A percentile compares a stretch with the other conserved stretches of the same genome.
Conservation (phyloP, 2,113 vertebrate species). For the Oreochromis spilurus region DNA sequence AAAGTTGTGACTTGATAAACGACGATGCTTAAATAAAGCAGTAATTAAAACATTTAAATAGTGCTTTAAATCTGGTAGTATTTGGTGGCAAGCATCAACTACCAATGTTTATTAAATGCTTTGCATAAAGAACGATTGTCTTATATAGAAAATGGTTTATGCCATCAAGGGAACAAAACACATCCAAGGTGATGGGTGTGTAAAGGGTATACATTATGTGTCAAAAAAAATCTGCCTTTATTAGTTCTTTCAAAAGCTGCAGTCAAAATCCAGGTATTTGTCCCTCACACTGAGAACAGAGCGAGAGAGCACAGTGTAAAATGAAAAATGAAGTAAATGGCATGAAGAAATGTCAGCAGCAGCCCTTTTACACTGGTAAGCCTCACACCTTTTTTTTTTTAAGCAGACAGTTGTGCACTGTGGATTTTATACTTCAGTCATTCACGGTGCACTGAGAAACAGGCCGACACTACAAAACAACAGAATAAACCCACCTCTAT, state of each 20-base stretch:
- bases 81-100: background rate
- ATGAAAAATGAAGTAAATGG: background rate
- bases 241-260: background rate
- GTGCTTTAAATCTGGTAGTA: fast-evolving
- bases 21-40: fast-evolving
- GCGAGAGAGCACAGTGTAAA: background rate
- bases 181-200: background rate
- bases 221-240: background rate
- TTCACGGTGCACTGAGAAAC: slow-evolving; percentile 50
- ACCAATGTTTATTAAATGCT: background rate
- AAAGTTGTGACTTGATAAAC: background rate
- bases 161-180: background rate
- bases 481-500: background rate
- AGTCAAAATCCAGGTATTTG: background rate
- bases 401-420: slow-evolving; percentile 16
- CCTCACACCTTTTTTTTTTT: slow-evolving; percentile 19
- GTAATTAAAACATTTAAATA: background rate
- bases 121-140: background rate
- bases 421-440: slow-evolving; percentile 36
- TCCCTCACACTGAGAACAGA: background rate
- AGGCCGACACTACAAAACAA: slow-evolving; percentile 22
- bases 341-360: background rate
- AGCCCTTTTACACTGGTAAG: background rate
- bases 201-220: background rate
- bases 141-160: background rate